These are phyloP conservation scores for Streptopelia turtur DNA, from an alignment of 2,797 vertebrate genomes.

Conservation along the genomic window DNA sequence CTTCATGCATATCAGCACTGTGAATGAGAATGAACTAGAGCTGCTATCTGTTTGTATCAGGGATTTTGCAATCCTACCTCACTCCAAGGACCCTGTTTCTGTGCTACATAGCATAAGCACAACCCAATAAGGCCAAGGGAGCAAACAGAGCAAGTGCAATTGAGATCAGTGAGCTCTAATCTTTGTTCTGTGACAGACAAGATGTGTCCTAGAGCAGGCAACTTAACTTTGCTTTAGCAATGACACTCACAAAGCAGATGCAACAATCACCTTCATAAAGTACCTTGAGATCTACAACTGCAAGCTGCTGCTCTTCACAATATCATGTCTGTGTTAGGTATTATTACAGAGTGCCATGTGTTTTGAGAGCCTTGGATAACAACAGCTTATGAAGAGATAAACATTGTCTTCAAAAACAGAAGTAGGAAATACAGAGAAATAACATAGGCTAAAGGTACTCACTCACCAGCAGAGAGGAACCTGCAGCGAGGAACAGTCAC, in stretches of 20 bases:
- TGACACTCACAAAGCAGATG: neutral
- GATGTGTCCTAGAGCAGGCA: neutral
- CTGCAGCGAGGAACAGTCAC: neutral
- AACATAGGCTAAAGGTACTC: neutral
- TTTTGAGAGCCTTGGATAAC: neutral
- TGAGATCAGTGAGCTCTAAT: accelerated
- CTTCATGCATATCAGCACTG: neutral
- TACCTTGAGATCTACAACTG: neutral
- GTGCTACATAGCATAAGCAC: accelerated
- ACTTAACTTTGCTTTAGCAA: neutral
- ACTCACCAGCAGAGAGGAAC: neutral
- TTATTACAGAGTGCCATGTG: accelerated
- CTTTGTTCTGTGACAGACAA: neutral
- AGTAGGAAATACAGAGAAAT: neutral
- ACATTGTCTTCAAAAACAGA: neutral
- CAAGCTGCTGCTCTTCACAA: neutral
- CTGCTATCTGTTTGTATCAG: neutral
- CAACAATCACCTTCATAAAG: neutral
- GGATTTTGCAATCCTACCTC: neutral
- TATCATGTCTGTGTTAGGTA: accelerated
- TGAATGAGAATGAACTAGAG: neutral
- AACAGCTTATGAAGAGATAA: neutral
- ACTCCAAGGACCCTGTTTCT: neutral
- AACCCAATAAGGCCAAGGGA: neutral
- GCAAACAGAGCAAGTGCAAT: neutral